These are phyloP conservation scores for Cinclus cinclus DNA, from an alignment of 2,113 vertebrate genomes.

Conservation along the genomic window DNA sequence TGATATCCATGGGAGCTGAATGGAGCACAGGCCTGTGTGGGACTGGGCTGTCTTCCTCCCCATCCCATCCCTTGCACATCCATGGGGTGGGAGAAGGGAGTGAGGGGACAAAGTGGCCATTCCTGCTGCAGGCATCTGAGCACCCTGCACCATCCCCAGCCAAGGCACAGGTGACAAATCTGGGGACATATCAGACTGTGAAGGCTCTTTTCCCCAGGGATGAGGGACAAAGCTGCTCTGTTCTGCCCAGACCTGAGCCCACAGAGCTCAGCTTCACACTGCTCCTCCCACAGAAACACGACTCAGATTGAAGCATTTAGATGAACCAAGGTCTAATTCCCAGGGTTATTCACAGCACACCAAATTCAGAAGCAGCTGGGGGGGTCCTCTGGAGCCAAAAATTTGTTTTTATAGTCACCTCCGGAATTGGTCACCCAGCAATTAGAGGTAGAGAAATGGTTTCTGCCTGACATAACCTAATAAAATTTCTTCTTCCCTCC, in stretches of 20 bases:
- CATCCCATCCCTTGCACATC: rapidly evolving
- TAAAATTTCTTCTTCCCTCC: not conserved
- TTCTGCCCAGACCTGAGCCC: not conserved
- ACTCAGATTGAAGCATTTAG: rapidly evolving
- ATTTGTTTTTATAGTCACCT: not conserved
- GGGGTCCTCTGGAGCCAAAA: not conserved
- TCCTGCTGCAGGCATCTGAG: not conserved
- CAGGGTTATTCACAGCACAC: not conserved
- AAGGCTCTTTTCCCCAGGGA: not conserved
- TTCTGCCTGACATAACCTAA: not conserved
- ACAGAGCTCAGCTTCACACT: not conserved
- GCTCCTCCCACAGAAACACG: not conserved
- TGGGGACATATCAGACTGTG: rapidly evolving
- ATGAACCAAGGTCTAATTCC: not conserved
- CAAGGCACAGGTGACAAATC: rapidly evolving
- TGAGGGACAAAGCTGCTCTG: rapidly evolving
- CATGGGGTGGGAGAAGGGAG: not conserved
- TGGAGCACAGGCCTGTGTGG: not conserved
- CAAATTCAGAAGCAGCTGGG: not conserved
- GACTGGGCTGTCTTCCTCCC: not conserved
- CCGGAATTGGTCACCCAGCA: not conserved
- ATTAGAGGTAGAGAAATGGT: not conserved
- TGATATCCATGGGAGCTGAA: not conserved
- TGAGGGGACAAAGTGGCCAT: not conserved
- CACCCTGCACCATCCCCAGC: not conserved